phyloP scores from a whole-genome alignment of 2,113 vertebrate genomes.

The Bombycilla garrulus region DNA sequence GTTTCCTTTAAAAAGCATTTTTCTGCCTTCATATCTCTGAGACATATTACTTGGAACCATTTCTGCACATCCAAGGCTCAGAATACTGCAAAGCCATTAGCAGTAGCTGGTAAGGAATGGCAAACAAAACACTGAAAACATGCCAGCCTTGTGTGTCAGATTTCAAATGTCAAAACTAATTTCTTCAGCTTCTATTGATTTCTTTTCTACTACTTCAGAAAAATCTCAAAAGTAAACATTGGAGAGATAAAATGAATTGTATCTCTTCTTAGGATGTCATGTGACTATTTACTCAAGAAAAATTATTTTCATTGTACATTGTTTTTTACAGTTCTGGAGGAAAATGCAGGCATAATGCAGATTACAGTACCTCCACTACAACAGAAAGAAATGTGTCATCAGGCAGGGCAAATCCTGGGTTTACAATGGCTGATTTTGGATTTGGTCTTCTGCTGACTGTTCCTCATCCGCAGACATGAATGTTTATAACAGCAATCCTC shows the following conservation, averaged over 20 bases:
- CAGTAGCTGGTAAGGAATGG: not conserved
- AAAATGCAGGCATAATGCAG: not conserved
- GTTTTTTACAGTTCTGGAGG: not conserved
- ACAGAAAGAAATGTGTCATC: not conserved
- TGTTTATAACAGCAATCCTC: not conserved
- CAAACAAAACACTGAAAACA: not conserved
- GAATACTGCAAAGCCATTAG: not conserved
- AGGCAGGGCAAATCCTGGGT: not conserved
- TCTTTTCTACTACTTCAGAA: not conserved
- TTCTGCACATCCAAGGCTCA: not conserved
- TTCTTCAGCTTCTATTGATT: not conserved
- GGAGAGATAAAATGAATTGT: not conserved
- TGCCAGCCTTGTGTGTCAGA: not conserved
- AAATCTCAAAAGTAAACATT: not conserved
- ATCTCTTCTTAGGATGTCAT: not conserved
- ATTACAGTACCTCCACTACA: not conserved
- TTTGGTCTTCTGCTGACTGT: not conserved
- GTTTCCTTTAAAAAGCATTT: constrained; percentile 7
- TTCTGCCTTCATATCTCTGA: not conserved
- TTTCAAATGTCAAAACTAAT: not conserved
- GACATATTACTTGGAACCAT: not conserved
- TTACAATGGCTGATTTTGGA: not conserved
- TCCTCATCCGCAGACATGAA: not conserved
- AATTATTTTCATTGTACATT: not conserved
- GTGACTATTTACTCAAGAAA: not conserved